Base-by-base conservation (phyloP, 2,797 vertebrate genomes). In the Paramormyrops hopkinsi region DNA sequence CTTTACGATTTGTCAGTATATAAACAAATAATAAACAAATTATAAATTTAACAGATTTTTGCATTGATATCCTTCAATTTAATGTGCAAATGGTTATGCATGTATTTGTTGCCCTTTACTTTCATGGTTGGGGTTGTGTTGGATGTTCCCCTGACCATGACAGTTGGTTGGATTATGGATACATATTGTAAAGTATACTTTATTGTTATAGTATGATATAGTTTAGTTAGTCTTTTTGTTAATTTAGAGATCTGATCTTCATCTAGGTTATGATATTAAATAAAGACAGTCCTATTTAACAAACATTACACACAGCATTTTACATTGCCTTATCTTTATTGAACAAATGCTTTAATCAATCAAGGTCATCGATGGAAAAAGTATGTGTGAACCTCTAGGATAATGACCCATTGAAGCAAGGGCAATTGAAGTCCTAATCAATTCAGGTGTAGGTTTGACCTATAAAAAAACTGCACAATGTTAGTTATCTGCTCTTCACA, bases 1-100 rank as follows among this genome's bases (percentile, higher is more conserved):
- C 92, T 94, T 93, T 93, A 94, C 93, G 91, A 95, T 41, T 76
- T 76, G 33, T 76, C 69, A 2, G 69, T 41, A 41, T 76, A 76
- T 41, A 6, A 76, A 7, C 69, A 14, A 76, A 29, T 69, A 0
- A 17, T 37, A 73, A 37, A 37, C 69, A 14, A 76, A 29, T 69
- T 1, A 17, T 37, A 73, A 37, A 37, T 17, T 2, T 14, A 37
- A 12, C 65, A 6, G 11, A 73, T 37, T 73, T 73, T 37, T 73
- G 65, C 65, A 37, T 37, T 73, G 33, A 33, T 73, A 73, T 37
- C 12, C 2, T 41, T 37, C 12, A 37, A 7, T 76, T 76, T 17
- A 14, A 37, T 76, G 5, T 17, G 33, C 29, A 17, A 17, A 33
- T 76, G 69, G 12, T 76, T 76, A 17, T 41, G 69, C 5, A 19